Conservation (phyloP, 2,888 invertebrate genomes). For the Ormia ochracea region DNA sequence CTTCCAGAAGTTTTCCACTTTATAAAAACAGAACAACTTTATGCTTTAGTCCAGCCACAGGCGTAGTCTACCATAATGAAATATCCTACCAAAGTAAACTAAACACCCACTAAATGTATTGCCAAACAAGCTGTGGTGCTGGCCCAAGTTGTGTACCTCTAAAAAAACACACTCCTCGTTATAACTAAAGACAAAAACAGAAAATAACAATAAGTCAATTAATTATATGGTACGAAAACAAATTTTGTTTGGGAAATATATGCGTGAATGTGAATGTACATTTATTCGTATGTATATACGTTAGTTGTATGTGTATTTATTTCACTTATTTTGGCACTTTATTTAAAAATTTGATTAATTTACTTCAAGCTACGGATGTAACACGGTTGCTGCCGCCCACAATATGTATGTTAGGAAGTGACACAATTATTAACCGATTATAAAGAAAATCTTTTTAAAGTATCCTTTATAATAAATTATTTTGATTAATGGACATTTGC, state of each 20-base stretch:
- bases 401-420: background rate
- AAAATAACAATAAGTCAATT: background rate
- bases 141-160: too few relatives aligned
- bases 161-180: too few relatives aligned
- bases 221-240: too few relatives aligned
- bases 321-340: background rate
- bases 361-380: background rate
- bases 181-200: too few relatives aligned
- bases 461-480: conserved; percentile 41
- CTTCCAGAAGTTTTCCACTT: too few relatives aligned
- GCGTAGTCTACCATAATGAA: too few relatives aligned
- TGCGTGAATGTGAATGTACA: background rate
- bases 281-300: background rate
- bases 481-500: conserved; percentile 42
- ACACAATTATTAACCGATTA: conserved; percentile 4
- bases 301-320: background rate
- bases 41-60: too few relatives aligned
- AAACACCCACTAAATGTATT: too few relatives aligned
- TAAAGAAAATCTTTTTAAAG: conserved; percentile 10
- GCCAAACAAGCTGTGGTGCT: too few relatives aligned
- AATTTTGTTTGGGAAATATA: too few relatives aligned
- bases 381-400: background rate
- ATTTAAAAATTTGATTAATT: background rate
- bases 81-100: too few relatives aligned
- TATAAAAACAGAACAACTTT: too few relatives aligned